Evolutionary conservation across 2,113 vertebrate genomes (phyloP).

Genomic region (Bubo scandiacus): DNA sequence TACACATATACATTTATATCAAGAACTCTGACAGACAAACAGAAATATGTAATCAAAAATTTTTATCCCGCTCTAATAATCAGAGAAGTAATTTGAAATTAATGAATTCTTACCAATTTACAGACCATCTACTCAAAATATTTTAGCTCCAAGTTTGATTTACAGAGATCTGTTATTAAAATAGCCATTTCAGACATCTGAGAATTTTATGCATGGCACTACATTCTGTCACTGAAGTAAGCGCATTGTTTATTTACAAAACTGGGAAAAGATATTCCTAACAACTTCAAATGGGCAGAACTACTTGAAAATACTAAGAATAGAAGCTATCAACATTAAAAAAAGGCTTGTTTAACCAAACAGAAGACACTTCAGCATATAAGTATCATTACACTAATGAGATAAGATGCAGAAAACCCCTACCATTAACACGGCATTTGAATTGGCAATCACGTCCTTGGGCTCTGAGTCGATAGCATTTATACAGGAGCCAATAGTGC

Average conservation of each 20-base stretch:
- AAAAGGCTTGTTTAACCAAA: slow-evolving; percentile 1
- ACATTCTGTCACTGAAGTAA: not conserved
- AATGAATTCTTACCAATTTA: not conserved
- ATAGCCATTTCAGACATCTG: not conserved
- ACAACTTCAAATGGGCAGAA: not conserved
- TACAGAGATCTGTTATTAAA: not conserved
- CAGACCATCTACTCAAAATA: not conserved
- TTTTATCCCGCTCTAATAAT: not conserved
- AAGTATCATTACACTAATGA: slow-evolving; percentile 33
- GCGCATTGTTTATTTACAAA: not conserved
- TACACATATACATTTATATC: not conserved
- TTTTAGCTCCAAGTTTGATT: not conserved
- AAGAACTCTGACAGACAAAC: not conserved
- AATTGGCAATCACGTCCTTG: slow-evolving; percentile 81
- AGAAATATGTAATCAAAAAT: not conserved
- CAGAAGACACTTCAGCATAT: slow-evolving; percentile 27
- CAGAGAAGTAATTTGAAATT: not conserved
- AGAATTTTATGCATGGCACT: not conserved
- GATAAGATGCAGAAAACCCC: slow-evolving; percentile 62
- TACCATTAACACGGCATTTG: slow-evolving; percentile 88
- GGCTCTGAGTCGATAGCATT: slow-evolving; percentile 89
- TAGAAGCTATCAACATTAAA: not conserved
- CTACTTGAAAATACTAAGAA: not conserved
- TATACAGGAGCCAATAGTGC: slow-evolving; percentile 87
- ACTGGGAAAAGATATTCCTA: not conserved